Conservation (phyloP, 2,113 vertebrate genomes). For the Benitochromis conjunctus region DNA sequence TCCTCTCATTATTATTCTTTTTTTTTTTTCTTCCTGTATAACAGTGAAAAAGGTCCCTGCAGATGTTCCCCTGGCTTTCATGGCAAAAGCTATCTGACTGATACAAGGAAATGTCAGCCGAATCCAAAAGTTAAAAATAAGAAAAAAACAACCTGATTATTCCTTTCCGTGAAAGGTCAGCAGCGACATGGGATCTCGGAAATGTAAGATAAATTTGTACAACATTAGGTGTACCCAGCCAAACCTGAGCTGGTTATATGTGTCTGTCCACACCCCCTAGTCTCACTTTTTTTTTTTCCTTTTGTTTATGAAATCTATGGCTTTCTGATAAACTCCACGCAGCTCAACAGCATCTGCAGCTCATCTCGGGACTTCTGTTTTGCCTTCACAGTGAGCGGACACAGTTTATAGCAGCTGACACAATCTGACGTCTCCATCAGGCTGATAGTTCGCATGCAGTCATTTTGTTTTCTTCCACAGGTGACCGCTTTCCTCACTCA, state of each 20-base stretch:
- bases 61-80: constrained; percentile 47
- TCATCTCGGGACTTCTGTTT: neutral
- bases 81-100: constrained; percentile 48
- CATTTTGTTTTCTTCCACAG: constrained; percentile 38
- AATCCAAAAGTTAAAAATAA: constrained; percentile 21
- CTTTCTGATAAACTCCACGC: neutral
- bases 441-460: neutral
- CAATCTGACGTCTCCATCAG: constrained; percentile 30
- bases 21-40: neutral
- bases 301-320: neutral
- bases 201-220: constrained; percentile 41
- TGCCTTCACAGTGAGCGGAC: neutral
- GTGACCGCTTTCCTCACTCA: constrained; percentile 33
- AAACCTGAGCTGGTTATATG: neutral
- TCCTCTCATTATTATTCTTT: constrained; percentile 14
- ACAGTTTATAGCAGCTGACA: neutral
- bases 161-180: constrained; percentile 56
- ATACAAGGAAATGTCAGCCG: constrained; percentile 61
- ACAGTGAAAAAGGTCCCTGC: constrained; percentile 19
- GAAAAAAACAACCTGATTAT: constrained; percentile 51
- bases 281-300: neutral
- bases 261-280: neutral
- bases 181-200: constrained; percentile 22
- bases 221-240: constrained; percentile 1
- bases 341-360: neutral